phyloP scores from a whole-genome alignment of 2,113 vertebrate species.

The Alexandromys fortis region DNA sequence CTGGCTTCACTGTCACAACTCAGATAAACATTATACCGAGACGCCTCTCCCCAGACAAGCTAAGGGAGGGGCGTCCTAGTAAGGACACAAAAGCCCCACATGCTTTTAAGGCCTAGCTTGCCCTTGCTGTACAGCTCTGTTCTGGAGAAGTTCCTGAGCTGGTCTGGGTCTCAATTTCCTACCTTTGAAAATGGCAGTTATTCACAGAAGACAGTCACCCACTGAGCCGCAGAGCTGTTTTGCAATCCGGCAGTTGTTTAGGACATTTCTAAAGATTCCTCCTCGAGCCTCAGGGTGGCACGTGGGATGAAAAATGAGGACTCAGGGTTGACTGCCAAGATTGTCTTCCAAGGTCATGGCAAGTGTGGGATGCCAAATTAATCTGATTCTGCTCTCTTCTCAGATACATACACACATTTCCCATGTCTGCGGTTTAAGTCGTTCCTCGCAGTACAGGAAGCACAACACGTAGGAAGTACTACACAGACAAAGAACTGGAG shows the following conservation, averaged over 20 bases:
- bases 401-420: not conserved
- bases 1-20: not conserved
- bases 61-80: not conserved
- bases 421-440: not conserved
- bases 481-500: not conserved
- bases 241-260: not conserved
- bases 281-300: not conserved
- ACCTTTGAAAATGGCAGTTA: not conserved
- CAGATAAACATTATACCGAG: not conserved
- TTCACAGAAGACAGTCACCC: not conserved
- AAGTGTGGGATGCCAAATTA: not conserved
- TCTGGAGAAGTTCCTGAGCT: not conserved
- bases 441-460: conserved; percentile 3
- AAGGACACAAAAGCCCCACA: not conserved
- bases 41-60: not conserved
- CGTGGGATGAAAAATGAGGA: not conserved
- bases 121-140: not conserved
- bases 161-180: not conserved
- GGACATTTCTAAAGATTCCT: not conserved
- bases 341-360: conserved; percentile 34
- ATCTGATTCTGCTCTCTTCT: not conserved
- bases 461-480: not conserved
- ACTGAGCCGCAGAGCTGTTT: not conserved
- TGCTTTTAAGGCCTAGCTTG: not conserved
- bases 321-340: not conserved